Evolutionary conservation across 1,140 invertebrate species (phyloP), one percentile per base, ranked within the genome.

Genomic region (Coptotermes formosanus): DNA sequence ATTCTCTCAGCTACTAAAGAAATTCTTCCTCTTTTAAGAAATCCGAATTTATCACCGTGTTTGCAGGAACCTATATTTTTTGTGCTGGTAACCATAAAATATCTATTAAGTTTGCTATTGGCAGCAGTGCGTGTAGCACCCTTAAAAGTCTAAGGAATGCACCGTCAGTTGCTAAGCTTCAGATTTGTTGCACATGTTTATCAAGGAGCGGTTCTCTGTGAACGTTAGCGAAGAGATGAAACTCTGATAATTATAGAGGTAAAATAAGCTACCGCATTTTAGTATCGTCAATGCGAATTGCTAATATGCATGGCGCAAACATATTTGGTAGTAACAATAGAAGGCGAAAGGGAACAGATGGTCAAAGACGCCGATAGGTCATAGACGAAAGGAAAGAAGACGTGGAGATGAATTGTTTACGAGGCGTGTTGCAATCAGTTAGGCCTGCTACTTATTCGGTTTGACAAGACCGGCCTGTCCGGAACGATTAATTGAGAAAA

Each of bases 401-500:
- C 64, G 64, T 75, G 64, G 25, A 16, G 64, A 75, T 75, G 64
- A 23, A 64, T 64, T 64, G 9, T 64, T 38, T 16, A 23, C 59
- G 25, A 64, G 59, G 64, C 64, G 64, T 75, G 64, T 75, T 75
- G 64, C 30, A 75, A 75, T 75, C 64, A 25, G 64, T 75, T 75
- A 75, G 64, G n/a, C 64, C 64, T n/a, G 64, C 64, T 75, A 75
- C 64, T 75, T 75, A 75, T 75, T 75, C 64, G 64, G 64, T 7
- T 30, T 75, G 64, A 75, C 64, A 75, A 6, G n/a, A 75, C 59
- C 11, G 59, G 25, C 59, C 59, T 21, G 12, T 75, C 64, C 64
- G 64, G 64, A 75, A 75, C 64, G 64, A 75, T 75, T 75, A 75
- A 75, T 75, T n/a, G 64, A 75, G 64, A 75, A 75, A 75, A 75